Evolutionary conservation across 2,113 vertebrate genomes (phyloP).

Genomic region (Dicerorhinus sumatrensis): DNA sequence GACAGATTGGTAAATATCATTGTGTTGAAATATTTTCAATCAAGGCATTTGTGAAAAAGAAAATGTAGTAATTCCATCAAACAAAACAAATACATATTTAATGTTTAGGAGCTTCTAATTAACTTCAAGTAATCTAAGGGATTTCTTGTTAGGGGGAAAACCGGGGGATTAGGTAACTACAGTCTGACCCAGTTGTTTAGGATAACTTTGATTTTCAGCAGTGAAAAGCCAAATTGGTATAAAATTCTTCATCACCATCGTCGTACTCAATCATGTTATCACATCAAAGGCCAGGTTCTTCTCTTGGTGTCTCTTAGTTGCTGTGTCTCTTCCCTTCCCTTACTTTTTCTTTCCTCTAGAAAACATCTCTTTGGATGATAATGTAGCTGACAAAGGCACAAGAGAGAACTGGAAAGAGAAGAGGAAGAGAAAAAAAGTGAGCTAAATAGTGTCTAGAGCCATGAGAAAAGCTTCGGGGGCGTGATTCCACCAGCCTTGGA

Average conservation of each 20-base stretch:
- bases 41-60: conserved; percentile 15
- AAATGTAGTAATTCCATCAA: conserved; percentile 37
- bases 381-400: not conserved
- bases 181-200: not conserved
- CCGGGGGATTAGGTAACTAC: not conserved
- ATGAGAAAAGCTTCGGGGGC: not conserved
- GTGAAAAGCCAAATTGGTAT: not conserved
- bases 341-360: conserved; percentile 24
- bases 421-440: not conserved
- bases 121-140: not conserved
- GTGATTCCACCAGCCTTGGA: not conserved
- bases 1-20: not conserved
- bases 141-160: not conserved
- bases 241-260: not conserved
- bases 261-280: not conserved
- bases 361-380: conserved; percentile 26
- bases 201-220: conserved; percentile 44
- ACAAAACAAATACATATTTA: conserved; percentile 30
- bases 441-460: not conserved
- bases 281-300: not conserved
- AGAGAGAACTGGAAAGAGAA: conserved; percentile 20
- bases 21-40: not conserved
- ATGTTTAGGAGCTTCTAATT: conserved; percentile 35
- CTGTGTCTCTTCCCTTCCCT: not conserved
- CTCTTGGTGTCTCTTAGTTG: not conserved